These are phyloP conservation scores for Tetramorium simillimum DNA, from an alignment of 1,140 invertebrate species.

Conservation along the genomic window DNA sequence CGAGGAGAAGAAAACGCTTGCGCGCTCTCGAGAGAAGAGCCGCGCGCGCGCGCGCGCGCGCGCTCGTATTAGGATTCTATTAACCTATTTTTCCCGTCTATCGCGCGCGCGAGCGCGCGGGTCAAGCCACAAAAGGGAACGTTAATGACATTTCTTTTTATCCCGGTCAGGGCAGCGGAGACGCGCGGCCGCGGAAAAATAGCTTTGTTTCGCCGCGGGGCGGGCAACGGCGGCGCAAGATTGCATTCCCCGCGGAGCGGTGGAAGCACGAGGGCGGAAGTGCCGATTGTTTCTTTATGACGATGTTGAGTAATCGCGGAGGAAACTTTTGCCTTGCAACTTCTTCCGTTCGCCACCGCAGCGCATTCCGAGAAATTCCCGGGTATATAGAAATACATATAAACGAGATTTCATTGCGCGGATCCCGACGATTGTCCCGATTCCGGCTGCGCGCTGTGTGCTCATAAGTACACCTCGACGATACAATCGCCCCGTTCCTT, in stretches of 20 bases:
- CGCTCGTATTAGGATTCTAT: slow-evolving; percentile 70
- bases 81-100: slow-evolving; percentile 64
- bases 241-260: slow-evolving; percentile 8
- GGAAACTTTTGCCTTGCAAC: slow-evolving; percentile 28
- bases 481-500: not conserved
- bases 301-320: slow-evolving; percentile 53
- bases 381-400: not conserved
- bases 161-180: not conserved
- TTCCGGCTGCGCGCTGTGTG: not conserved
- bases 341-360: not conserved
- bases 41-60: not conserved
- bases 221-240: slow-evolving; percentile 16
- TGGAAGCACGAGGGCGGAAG: not conserved
- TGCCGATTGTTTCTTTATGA: slow-evolving; percentile 50
- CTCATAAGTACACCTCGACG: slow-evolving; percentile 22
- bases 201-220: slow-evolving; percentile 41
- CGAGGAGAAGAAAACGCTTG: slow-evolving; percentile 41
- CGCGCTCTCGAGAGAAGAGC: not conserved
- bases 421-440: slow-evolving; percentile 35
- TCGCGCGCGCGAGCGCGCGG: slow-evolving; percentile 26
- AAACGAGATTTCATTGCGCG: slow-evolving; percentile 32
- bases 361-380: slow-evolving; percentile 12
- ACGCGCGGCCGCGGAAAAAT: slow-evolving; percentile 1
- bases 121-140: slow-evolving; percentile 56
- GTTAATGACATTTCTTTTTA: slow-evolving; percentile 61